These are phyloP conservation scores for Dilophus febrilis DNA, from an alignment of 2,888 invertebrate species.

Conservation along the genomic window DNA sequence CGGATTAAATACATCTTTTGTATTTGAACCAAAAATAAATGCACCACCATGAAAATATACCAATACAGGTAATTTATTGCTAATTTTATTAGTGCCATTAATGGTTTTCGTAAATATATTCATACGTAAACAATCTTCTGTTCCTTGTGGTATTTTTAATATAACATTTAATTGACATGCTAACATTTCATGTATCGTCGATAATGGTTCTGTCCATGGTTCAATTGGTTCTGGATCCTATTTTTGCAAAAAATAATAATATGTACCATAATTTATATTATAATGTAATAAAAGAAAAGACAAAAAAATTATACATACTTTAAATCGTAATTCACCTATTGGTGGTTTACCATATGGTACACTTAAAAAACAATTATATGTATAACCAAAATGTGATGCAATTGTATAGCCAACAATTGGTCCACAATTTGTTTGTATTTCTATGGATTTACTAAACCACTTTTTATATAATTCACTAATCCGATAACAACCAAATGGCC, in stretches of 20 bases:
- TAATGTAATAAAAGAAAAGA: background rate
- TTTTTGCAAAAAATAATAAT: background rate
- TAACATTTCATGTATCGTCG: conserved; percentile 19
- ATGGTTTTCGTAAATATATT: conserved; percentile 30
- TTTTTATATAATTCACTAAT: conserved; percentile 1
- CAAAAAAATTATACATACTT: conserved; percentile 15
- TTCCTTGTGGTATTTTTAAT: conserved; percentile 26
- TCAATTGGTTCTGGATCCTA: conserved; percentile 20
- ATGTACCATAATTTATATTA: background rate
- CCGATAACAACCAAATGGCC: background rate
- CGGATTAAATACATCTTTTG: conserved; percentile 3
- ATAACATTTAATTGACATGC: conserved; percentile 24
- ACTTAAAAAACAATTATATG: conserved; percentile 27
- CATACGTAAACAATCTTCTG: conserved; percentile 36
- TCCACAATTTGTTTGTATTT: background rate
- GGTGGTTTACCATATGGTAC: conserved; percentile 42
- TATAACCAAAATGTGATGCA: background rate
- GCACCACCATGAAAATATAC: conserved; percentile 36
- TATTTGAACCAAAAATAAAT: conserved; percentile 4
- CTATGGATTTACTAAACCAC: background rate
- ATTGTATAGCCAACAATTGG: conserved; percentile 2
- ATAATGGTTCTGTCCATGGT: conserved; percentile 18
- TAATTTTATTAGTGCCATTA: conserved; percentile 16
- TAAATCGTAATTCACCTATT: conserved; percentile 27
- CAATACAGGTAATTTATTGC: conserved; percentile 29